Evolutionary conservation across 1,140 invertebrate genomes (phyloP), one percentile per base, ranked within the genome.

Genomic region (Zaprionus tsacasi): DNA sequence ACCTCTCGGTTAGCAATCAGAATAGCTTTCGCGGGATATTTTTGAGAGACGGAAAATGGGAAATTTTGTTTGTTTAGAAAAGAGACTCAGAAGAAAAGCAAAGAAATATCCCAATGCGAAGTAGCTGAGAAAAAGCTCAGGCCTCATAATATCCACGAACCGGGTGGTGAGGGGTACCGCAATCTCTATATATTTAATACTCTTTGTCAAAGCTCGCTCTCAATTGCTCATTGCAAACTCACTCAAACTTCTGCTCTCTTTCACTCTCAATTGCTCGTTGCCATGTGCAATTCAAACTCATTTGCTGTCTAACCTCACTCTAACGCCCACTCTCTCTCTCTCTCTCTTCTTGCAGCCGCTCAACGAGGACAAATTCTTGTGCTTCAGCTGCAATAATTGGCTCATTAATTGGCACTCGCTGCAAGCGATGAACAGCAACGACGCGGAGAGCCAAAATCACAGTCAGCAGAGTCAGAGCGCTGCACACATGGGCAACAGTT

Each of bases 321-420:
- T 30, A 30, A 30, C 27, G 3, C 27, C 17, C 6, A 21, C 8
- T 36, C n/a, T 45, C 15, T 45, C 48, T 21, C 33, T 30, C 58
- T 56, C 6, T 33, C n/a, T 61, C 8, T 15, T 2, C 8, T 79
- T 90, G 17, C 77, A 91, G 90, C 90, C 89, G 1, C 27, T 91
- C 7, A 92, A 92, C 43, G 91, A 92, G 72, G 91, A 92, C 50
- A 92, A 92, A 70, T 92, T 91, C 67, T 71, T 92, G 35, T 92
- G 92, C 81, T 92, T 92, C 64, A 92, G 91, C 69, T 92, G 92
- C 76, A 92, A 92, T 71, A 92, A 92, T 61, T 92, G 91, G 91
- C 76, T 92, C 6, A 92, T 92, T 65, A 92, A 92, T 54, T 92
- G 92, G 92, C 91, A 92, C 36, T 92, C 91, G 43, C 66, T 92